These are phyloP conservation scores for Ceratoteleas bidentatus DNA, from an alignment of 1,140 invertebrate species.

Conservation along the genomic window DNA sequence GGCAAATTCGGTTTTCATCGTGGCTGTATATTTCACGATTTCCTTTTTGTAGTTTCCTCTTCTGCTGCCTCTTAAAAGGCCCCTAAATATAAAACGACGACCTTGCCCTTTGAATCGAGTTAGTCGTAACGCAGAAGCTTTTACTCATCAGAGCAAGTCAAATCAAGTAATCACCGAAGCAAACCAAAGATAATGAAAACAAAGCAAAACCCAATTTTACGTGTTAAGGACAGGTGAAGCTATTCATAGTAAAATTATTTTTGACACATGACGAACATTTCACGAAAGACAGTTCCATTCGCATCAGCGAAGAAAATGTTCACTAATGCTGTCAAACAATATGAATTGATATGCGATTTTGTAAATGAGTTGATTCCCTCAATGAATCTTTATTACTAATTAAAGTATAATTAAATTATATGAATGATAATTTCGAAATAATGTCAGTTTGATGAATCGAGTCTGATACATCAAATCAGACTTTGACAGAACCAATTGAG, in stretches of 20 bases:
- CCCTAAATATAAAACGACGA: slow-evolving; percentile 39
- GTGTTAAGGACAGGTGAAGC: slow-evolving; percentile 18
- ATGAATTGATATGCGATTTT: too few relatives aligned
- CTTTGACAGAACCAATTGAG: too few relatives aligned
- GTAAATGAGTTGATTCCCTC: too few relatives aligned
- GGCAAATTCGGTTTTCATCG: too few relatives aligned
- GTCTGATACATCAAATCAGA: too few relatives aligned
- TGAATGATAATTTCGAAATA: too few relatives aligned
- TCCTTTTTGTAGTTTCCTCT: neutral
- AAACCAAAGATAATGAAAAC: neutral
- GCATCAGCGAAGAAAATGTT: too few relatives aligned
- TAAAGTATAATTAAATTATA: too few relatives aligned
- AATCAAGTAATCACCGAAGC: slow-evolving; percentile 14
- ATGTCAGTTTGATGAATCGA: too few relatives aligned
- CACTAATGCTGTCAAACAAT: too few relatives aligned
- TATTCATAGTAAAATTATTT: slow-evolving; percentile 37
- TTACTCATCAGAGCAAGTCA: slow-evolving; percentile 20
- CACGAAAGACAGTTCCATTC: neutral
- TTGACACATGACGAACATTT: slow-evolving; percentile 13
- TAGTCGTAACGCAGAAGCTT: slow-evolving; percentile 16
- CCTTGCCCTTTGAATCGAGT: slow-evolving; percentile 48
- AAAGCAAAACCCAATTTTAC: slow-evolving; percentile 1
- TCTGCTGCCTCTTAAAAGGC: neutral
- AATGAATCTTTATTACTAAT: too few relatives aligned
- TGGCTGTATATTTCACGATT: too few relatives aligned